phyloP scores from a whole-genome alignment of 2,888 invertebrate species.

The Scaptomyza tumidula region DNA sequence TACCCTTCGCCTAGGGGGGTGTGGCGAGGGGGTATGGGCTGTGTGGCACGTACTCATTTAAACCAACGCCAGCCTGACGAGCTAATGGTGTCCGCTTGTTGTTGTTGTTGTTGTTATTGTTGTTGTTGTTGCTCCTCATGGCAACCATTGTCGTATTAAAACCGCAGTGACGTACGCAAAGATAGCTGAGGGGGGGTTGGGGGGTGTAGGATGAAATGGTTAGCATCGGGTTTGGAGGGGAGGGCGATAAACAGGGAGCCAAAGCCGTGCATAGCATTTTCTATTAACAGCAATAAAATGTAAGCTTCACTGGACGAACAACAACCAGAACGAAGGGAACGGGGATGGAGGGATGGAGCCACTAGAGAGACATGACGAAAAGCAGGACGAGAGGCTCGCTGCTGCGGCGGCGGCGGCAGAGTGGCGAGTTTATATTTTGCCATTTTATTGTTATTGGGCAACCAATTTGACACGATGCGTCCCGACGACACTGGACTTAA shows the following conservation, averaged over 20 bases:
- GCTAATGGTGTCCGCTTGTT: conserved; percentile 64
- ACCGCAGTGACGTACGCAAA: conserved; percentile 70
- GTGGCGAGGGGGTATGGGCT: conserved; percentile 7
- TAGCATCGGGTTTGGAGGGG: not conserved
- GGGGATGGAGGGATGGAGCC: not conserved
- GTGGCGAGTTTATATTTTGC: conserved; percentile 57
- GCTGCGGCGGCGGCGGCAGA: conserved; percentile 24
- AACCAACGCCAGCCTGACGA: conserved; percentile 72
- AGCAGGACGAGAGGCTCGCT: not conserved
- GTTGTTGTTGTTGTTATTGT: conserved; percentile 6
- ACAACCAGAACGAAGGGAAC: not conserved
- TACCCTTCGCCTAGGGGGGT: not conserved
- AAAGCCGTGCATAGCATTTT: conserved; percentile 75
- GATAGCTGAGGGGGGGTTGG: conserved; percentile 1
- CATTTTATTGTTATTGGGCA: conserved; percentile 67
- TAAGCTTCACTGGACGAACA: conserved; percentile 23
- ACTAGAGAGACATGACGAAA: not conserved
- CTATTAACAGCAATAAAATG: conserved; percentile 72
- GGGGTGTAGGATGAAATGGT: too few species aligned
- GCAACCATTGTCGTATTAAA: conserved; percentile 70
- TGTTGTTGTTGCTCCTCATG: conserved; percentile 28
- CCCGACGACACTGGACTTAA: too few species aligned
- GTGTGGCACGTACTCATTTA: conserved; percentile 71
- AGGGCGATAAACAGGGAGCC: conserved; percentile 7
- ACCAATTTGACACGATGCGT: conserved; percentile 58